Evolutionary conservation across 2,888 invertebrate species (phyloP), one percentile per base, ranked within the genome.

Genomic region (Cerceris rybyensis): DNA sequence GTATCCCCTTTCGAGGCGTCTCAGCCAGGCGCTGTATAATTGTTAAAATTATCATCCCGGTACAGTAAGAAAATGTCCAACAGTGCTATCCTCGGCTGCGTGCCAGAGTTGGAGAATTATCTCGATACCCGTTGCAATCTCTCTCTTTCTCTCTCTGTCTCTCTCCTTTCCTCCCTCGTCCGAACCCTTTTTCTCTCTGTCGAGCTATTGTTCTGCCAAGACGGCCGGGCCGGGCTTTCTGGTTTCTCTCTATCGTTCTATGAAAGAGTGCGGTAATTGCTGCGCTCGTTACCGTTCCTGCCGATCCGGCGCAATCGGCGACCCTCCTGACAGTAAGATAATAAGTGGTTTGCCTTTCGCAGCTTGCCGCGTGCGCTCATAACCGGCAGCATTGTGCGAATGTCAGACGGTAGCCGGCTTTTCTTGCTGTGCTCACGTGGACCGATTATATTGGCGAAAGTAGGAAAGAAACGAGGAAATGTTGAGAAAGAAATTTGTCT

Each of bases 261-360:
- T 86, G 82, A 84, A 86, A 86, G 79, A 84, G 78, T 81, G 84
- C 86, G 86, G 86, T 86, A 86, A 86, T 86, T 86, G 86, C 86
- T 64, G 84, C 75, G 86, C 86, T 86, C 86, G 86, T 86, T 86
- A 86, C 86, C 86, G 86, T 84, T 81, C 82, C 86, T 78, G 82
- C 86, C 85, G 84, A 86, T 86, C 80, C 85, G 70, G 80, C 78
- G 84, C 81, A 78, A 86, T 86, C 85, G 84, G 82, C 77, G 78
- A 81, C 85, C 86, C 86, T 77, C 79, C 82, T 80, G 85, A 86
- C 86, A 84, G 85, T 86, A 78, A 86, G 86, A 86, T 86, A 86
- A 86, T 86, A 86, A 86, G 86, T 86, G 85, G 86, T 86, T 86
- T 86, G 84, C 85, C 84, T 82, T 86, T 84, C 84, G 77, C 63